Conservation (phyloP, 2,888 invertebrate genomes). For the Napeogenes inachia region DNA sequence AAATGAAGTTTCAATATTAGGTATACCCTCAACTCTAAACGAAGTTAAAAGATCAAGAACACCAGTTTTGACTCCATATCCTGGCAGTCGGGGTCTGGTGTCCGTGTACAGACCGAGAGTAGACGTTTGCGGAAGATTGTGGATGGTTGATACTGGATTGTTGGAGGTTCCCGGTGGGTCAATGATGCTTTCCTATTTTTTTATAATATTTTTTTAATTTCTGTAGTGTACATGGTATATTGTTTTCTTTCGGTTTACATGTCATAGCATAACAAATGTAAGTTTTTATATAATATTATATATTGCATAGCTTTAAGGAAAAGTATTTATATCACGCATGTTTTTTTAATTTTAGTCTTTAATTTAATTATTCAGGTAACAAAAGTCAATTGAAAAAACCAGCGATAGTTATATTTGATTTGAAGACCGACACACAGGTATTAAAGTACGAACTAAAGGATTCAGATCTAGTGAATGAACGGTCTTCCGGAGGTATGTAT, state of each 20-base stretch:
- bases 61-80: constrained; percentile 55
- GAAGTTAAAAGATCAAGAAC: constrained; percentile 52
- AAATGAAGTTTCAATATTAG: constrained; percentile 42
- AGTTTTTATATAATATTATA: too few species aligned
- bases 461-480: constrained; percentile 47
- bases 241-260: too few species aligned
- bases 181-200: background rate
- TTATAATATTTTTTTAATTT: too few species aligned
- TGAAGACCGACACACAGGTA: constrained; percentile 78
- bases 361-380: constrained; percentile 52
- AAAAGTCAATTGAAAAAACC: constrained; percentile 74
- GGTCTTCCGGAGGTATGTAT: constrained; percentile 59
- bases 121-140: constrained; percentile 84
- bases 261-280: too few species aligned
- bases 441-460: constrained; percentile 75
- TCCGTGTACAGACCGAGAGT: constrained; percentile 86
- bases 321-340: too few species aligned
- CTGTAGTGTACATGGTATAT: too few species aligned
- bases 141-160: constrained; percentile 88
- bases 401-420: constrained; percentile 80
- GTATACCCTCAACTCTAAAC: constrained; percentile 81
- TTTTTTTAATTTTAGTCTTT: too few species aligned
- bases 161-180: constrained; percentile 80
- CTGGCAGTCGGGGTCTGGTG: constrained; percentile 58
- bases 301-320: too few species aligned